Conservation (phyloP, 2,797 vertebrate species). For the Phrynocephalus forsythii region DNA sequence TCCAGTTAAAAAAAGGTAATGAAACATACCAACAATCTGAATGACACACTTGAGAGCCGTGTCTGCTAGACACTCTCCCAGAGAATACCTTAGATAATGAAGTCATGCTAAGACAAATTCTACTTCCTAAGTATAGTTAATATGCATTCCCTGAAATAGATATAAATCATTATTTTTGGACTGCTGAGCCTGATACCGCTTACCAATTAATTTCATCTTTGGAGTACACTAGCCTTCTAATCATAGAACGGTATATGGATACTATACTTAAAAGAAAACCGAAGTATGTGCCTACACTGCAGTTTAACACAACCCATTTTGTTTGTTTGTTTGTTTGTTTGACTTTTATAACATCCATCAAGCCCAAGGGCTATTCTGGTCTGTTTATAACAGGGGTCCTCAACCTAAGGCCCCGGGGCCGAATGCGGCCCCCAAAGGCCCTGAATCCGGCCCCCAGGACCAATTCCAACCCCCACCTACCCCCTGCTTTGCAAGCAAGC, state of each 20-base stretch:
- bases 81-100: slow-evolving; percentile 64
- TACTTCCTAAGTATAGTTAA: slow-evolving; percentile 73
- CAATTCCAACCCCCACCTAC: no score
- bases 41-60: slow-evolving; percentile 52
- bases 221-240: not conserved
- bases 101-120: slow-evolving; percentile 69
- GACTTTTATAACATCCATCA: no score
- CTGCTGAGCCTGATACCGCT: slow-evolving; percentile 31
- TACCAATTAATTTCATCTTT: slow-evolving; percentile 32
- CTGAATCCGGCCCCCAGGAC: no score
- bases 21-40: slow-evolving; percentile 66
- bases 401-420: no score
- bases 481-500: no score
- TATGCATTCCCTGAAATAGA: slow-evolving; percentile 70
- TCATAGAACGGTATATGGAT: slow-evolving; percentile 21
- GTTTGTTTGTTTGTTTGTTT: no score
- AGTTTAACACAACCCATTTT: not conserved
- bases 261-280: not conserved
- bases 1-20: slow-evolving; percentile 25
- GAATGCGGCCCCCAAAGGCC: no score
- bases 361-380: no score
- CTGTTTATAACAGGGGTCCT: no score
- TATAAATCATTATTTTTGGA: slow-evolving; percentile 76
- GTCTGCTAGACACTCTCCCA: slow-evolving; percentile 44
- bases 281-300: slow-evolving; percentile 7